Percentiles rank a stretch among this genome's conserved stretches.
phyloP scores from a whole-genome alignment of 2,797 vertebrate species.

The Fratercula arctica region DNA sequence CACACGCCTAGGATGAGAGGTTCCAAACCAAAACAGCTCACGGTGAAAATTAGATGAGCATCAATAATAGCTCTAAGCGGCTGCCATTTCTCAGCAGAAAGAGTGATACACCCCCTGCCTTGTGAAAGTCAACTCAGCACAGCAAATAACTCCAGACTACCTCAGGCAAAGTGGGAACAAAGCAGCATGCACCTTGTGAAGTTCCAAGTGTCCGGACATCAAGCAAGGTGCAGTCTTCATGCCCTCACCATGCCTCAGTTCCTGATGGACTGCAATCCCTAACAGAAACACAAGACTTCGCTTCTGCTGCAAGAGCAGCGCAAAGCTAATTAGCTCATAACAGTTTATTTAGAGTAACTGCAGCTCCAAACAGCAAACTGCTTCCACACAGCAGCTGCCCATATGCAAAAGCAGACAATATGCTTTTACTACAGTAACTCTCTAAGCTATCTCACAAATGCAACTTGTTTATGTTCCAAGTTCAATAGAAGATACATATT shows the following conservation, averaged over 20 bases:
- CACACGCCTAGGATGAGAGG: background rate
- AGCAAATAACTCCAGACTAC: constrained; percentile 15
- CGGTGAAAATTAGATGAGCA: background rate
- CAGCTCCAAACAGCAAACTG: background rate
- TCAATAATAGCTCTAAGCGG: background rate
- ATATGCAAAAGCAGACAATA: background rate
- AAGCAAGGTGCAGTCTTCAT: background rate
- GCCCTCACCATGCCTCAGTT: background rate
- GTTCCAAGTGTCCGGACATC: background rate
- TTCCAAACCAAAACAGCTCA: background rate
- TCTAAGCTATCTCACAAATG: background rate
- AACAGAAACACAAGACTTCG: background rate
- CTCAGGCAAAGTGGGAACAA: constrained; percentile 19
- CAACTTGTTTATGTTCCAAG: background rate
- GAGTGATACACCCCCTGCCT: background rate
- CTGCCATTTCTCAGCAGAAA: background rate
- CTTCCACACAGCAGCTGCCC: background rate
- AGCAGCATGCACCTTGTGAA: background rate
- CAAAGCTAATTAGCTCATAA: background rate
- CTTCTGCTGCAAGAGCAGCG: background rate
- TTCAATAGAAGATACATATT: background rate
- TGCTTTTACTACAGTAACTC: background rate
- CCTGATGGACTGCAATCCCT: background rate
- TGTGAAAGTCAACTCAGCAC: background rate
- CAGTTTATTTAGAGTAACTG: constrained; percentile 6